Evolutionary conservation across 2,113 vertebrate species (phyloP), one percentile per base, ranked within the genome.

Genomic region (Melanerpes aurifrons): DNA sequence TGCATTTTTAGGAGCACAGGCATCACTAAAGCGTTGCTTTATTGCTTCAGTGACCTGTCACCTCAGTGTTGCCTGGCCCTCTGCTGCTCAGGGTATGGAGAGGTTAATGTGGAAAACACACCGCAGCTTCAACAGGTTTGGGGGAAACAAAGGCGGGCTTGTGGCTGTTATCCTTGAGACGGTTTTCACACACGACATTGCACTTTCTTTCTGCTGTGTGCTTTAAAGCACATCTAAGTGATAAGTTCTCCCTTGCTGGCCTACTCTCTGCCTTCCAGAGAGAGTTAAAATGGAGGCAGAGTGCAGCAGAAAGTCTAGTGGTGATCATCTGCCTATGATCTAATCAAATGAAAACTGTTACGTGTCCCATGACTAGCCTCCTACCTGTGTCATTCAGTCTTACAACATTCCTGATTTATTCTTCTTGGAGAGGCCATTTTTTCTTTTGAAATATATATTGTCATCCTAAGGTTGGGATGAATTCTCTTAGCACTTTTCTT

Each of bases 71-170:
- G 43, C 82, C 84, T 93, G 76, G 78, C 81, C 81, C 32, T 28
- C 26, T 54, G 86, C 86, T 90, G 90, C 63, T 81, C 47, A 1
- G 6, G 43, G 69, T 57, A 43, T 18, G 14, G 47, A 74, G 71
- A 80, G 61, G 77, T 95, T 95, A 87, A 95, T 89, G 88, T 64
- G 40, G 74, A 91, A 90, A 94, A 93, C 93, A 95, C 16, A 26
- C 29, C 54, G 31, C 56, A 62, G 45, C 25, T 95, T 74, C 61
- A 25, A 8, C 43, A 82, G 74, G 19, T 68, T 47, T 54, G 40
- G 25, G 35, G 76, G 28, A 71, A 92, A 90, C 53, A 64, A 76
- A 68, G 22, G 50, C 56, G 58, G 59, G 69, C 24, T 47, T 48
- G 54, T 4, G 0, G 13, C 71, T 66, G n/a, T 83, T 75, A 9